A percentile compares a stretch with the other conserved stretches of the same genome.
Evolutionary conservation across 1,140 invertebrate species (phyloP).

Genomic region (Bombus fervidus): DNA sequence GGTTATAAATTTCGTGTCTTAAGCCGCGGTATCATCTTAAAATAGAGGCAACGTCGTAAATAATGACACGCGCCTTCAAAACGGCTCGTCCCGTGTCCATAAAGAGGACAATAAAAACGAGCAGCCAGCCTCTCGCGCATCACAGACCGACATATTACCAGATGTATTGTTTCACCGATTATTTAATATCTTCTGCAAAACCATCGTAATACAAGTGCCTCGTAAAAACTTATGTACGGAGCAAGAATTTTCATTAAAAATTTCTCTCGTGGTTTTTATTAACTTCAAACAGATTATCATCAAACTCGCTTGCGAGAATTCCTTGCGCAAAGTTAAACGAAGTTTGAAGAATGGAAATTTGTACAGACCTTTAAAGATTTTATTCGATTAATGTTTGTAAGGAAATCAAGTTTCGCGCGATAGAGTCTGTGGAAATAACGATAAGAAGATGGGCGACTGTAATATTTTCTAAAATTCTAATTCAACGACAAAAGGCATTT

Average conservation of each 20-base stretch:
- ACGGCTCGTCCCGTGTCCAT: slow-evolving; percentile 22
- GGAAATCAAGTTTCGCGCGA: too few relatives aligned
- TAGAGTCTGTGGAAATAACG: too few relatives aligned
- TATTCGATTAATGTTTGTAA: too few relatives aligned
- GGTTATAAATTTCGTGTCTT: slow-evolving; percentile 51
- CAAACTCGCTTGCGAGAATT: not conserved
- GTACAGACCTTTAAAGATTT: too few relatives aligned
- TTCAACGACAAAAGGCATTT: not conserved
- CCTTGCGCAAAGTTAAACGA: too few relatives aligned
- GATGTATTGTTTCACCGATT: slow-evolving; percentile 1
- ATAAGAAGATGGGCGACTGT: too few relatives aligned
- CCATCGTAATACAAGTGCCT: not conserved
- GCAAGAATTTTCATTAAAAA: not conserved
- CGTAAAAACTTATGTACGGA: not conserved
- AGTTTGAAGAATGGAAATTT: too few relatives aligned
- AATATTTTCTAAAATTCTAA: too few relatives aligned
- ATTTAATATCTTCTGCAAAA: not conserved
- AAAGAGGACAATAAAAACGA: slow-evolving; percentile 42
- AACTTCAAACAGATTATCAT: not conserved
- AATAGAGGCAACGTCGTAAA: slow-evolving; percentile 51
- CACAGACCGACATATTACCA: not conserved
- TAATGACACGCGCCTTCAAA: slow-evolving; percentile 42
- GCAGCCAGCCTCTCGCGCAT: not conserved
- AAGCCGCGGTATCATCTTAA: slow-evolving; percentile 43
- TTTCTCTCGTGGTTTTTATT: not conserved